A percentile compares a stretch with the other conserved stretches of the same genome.
Conservation (phyloP, 2,797 vertebrate genomes). For the Lithobates pipiens region DNA sequence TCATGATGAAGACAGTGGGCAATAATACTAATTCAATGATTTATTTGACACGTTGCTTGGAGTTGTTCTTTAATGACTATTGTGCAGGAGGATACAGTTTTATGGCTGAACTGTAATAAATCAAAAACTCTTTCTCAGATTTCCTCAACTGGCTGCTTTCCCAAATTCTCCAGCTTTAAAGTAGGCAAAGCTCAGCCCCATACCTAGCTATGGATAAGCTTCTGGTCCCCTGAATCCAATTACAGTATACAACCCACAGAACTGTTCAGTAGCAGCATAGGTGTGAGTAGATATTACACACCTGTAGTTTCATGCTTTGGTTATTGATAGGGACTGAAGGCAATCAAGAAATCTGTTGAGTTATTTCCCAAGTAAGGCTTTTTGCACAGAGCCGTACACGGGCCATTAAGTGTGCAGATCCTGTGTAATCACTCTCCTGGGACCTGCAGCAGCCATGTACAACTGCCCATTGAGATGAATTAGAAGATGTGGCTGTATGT, state of each 20-base stretch:
- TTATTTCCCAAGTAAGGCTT: not conserved
- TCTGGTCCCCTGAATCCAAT: not conserved
- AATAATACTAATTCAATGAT: no score
- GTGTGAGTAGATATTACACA: not conserved
- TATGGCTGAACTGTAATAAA: not conserved
- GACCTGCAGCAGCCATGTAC: no score
- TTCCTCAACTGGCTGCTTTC: not conserved
- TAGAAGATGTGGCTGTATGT: no score
- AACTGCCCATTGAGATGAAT: no score
- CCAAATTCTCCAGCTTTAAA: not conserved
- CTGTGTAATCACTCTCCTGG: no score
- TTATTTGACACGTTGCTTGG: no score
- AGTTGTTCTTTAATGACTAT: no score
- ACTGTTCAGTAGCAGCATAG: not conserved
- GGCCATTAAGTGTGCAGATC: no score
- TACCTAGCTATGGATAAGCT: not conserved
- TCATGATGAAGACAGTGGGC: no score
- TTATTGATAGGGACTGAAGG: not conserved
- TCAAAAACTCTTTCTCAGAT: not conserved
- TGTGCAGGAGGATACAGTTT: no score
- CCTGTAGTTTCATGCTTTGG: not conserved
- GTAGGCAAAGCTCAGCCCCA: not conserved
- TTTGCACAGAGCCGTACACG: no score
- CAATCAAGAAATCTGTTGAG: not conserved
- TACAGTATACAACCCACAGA: not conserved